Evolutionary conservation across 2,797 vertebrate genomes (phyloP), one percentile per base, ranked within the genome.

Genomic region (Centroberyx gerrardi): DNA sequence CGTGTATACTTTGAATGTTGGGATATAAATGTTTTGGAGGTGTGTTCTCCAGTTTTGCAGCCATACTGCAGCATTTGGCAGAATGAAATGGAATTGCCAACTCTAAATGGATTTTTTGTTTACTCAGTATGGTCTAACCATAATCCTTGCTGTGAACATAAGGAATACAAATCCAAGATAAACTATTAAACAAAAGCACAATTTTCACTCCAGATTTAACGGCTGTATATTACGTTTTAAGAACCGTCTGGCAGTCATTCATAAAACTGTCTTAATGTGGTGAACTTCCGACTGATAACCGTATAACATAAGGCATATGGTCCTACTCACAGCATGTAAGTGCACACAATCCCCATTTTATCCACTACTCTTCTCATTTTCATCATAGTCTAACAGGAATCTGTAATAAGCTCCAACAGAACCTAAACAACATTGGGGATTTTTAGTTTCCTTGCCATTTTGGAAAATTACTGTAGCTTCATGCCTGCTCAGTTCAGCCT

Each of bases 381-480:
- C 66, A 81, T 67, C 48, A 65, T 13, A 62, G 63, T 80, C 33
- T 70, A 36, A 69, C 31, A 86, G 17, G 66, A 85, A 80, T 84
- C 72, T 38, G 31, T 83, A 79, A 74, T 66, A 52, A 72, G 36
- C 42, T 66, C 28, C 31, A 13, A 53, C 42, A 68, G 49, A 80
- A 71, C 22, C 48, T 53, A 84, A 84, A 84, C 62, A 65, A 67
- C 54, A 69, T 68, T 52, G 27, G 52, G 75, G 67, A 76, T 54
- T 66, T 87, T 81, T 51, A 80, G 44, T 58, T 64, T 68, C 40
- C 53, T 76, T 81, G 82, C 77, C 62, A 67, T 82, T 90, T 79
- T 69, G 71, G 71, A 84, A 83, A 81, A 66, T 67, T 0, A 22
- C 54, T 77, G 70, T 36, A 53, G 60, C 33, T 70, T 79, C 42